Conservation (phyloP, 2,888 invertebrate genomes). For the Drosophila anomelani region DNA sequence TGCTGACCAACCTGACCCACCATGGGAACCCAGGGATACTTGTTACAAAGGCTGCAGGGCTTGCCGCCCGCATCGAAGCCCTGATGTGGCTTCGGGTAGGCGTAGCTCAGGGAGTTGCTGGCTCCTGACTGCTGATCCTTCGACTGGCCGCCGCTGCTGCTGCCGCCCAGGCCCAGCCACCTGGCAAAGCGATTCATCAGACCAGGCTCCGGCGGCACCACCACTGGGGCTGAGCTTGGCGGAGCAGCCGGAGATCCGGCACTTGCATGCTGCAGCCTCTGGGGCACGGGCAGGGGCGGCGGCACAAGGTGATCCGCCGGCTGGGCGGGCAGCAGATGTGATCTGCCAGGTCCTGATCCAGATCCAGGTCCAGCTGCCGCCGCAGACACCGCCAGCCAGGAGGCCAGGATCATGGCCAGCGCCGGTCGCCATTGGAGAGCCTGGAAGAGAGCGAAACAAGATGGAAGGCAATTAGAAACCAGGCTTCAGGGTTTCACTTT, state of each 20-base stretch:
- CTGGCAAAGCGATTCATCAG: constrained; percentile 84
- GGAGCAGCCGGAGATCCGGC: constrained; percentile 35
- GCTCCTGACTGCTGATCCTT: constrained; percentile 73
- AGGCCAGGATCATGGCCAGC: constrained; percentile 25
- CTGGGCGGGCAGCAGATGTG: constrained; percentile 45
- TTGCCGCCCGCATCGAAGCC: constrained; percentile 81
- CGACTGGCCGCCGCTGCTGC: constrained; percentile 41
- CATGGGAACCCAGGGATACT: constrained; percentile 93
- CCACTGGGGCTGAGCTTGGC: not conserved
- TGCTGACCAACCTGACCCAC: constrained; percentile 63
- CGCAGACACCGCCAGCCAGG: constrained; percentile 20
- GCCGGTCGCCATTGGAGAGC: constrained; percentile 1
- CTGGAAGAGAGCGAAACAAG: not conserved
- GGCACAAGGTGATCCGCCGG: constrained; percentile 83
- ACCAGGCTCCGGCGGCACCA: constrained; percentile 49
- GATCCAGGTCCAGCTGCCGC: constrained; percentile 3
- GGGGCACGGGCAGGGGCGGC: constrained; percentile 68
- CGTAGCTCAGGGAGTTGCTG: constrained; percentile 61
- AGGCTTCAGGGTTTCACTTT: constrained; percentile 64
- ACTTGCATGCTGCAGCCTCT: constrained; percentile 19
- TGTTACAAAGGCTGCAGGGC: constrained; percentile 91
- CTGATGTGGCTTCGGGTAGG: constrained; percentile 70
- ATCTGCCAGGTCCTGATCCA: constrained; percentile 25
- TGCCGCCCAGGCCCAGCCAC: constrained; percentile 83
- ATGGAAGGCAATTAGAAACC: constrained; percentile 17